Evolutionary conservation across 2,888 invertebrate species (phyloP).

Genomic region (Dynastes grantii): DNA sequence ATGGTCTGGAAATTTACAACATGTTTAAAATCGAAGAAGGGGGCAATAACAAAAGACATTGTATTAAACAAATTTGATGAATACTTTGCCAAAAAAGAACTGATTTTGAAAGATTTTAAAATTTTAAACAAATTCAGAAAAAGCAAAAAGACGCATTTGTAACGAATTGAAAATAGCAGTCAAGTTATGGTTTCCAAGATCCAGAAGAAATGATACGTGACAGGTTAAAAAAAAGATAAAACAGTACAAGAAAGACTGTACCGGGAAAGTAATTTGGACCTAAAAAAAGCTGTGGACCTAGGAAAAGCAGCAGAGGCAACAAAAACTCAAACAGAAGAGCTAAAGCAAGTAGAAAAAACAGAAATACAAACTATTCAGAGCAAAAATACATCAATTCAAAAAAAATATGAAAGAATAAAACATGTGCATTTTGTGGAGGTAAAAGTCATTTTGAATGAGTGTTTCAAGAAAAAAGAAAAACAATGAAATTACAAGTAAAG

Average conservation of each 20-base stretch:
- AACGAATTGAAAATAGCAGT: background rate
- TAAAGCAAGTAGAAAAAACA: background rate
- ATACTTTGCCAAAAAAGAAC: background rate
- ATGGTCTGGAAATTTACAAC: no score
- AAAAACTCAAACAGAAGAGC: background rate
- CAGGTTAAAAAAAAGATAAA: background rate
- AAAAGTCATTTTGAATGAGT: background rate
- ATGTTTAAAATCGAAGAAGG: no score
- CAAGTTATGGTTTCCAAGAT: background rate
- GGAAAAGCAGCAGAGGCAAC: no score
- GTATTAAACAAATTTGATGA: background rate
- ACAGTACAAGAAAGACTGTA: background rate
- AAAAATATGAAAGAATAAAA: constrained; percentile 4
- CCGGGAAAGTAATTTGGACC: background rate
- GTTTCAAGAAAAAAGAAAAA: background rate
- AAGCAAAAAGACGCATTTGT: background rate
- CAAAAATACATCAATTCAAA: background rate
- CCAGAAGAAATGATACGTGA: background rate
- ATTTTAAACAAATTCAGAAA: background rate
- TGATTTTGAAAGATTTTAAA: constrained; percentile 2
- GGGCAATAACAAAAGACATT: background rate
- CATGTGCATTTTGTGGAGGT: background rate
- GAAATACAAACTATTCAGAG: background rate
- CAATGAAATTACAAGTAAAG: background rate
- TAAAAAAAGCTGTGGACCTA: no score